phyloP scores from a whole-genome alignment of 2,888 invertebrate genomes.

The Ethmia dodecea region DNA sequence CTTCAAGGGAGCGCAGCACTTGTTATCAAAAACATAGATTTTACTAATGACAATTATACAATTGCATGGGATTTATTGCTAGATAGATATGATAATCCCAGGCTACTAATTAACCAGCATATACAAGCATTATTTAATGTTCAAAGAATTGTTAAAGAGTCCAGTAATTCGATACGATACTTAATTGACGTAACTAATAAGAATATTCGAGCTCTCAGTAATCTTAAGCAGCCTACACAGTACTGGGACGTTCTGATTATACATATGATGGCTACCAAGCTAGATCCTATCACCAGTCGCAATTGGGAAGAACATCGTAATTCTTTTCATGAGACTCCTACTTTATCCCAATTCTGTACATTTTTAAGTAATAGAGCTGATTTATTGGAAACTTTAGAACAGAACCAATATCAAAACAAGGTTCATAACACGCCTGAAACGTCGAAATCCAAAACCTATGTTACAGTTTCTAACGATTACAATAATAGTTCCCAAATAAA shows the following conservation, averaged over 20 bases:
- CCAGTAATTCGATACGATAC: constrained; percentile 10
- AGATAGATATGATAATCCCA: constrained; percentile 18
- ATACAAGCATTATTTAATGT: constrained; percentile 20
- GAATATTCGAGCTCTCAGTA: constrained; percentile 11
- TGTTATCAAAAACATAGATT: no score
- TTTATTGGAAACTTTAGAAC: no score
- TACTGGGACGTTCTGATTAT: constrained; percentile 15
- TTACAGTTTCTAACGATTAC: no score
- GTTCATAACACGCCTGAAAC: no score
- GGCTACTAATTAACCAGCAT: constrained; percentile 21
- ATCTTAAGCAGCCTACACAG: constrained; percentile 10
- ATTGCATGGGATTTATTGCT: no score
- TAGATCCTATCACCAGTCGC: constrained; percentile 12
- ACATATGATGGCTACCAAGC: constrained; percentile 12
- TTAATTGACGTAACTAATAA: constrained; percentile 15
- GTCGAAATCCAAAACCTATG: no score
- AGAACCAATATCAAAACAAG: no score
- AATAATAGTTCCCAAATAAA: no score
- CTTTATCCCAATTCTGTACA: constrained; percentile 11
- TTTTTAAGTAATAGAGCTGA: no score
- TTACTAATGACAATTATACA: no score
- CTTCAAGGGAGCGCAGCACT: no score
- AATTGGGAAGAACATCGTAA: no score
- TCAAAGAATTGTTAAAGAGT: constrained; percentile 16
- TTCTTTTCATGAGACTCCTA: constrained; percentile 10